A percentile compares a stretch with the other conserved stretches of the same genome.
Evolutionary conservation across 2,113 vertebrate species (phyloP).

Genomic region (Crotophaga sulcirostris): DNA sequence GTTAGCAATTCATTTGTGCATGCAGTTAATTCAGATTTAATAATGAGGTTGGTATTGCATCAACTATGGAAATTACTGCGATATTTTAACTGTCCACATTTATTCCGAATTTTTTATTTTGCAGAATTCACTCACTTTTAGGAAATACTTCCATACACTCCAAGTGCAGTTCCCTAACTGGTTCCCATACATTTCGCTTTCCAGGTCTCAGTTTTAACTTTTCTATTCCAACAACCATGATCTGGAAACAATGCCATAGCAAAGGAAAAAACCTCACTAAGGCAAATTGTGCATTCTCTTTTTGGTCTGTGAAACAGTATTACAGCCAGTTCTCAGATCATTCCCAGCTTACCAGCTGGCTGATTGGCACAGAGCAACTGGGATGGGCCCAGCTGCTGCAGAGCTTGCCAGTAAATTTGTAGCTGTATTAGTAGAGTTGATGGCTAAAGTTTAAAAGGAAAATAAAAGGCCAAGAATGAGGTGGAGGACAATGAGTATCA

Average conservation of each 20-base stretch:
- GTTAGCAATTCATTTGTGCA: not conserved
- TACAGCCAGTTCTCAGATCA: not conserved
- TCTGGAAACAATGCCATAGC: not conserved
- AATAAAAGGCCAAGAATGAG: conserved; percentile 26
- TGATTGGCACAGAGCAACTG: conserved; percentile 21
- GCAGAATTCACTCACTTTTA: not conserved
- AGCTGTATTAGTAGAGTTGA: not conserved
- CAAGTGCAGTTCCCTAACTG: not conserved
- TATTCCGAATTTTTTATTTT: not conserved
- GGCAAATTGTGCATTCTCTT: not conserved
- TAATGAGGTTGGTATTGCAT: not conserved
- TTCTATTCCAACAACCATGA: not conserved
- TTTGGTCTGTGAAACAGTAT: not conserved
- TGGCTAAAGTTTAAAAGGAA: conserved; percentile 17
- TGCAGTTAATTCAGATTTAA: not conserved
- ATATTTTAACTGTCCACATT: not conserved
- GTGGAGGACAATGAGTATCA: not conserved
- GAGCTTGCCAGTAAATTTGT: conserved; percentile 35
- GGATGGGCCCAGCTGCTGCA: conserved; percentile 40
- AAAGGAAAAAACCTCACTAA: not conserved
- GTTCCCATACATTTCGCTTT: not conserved
- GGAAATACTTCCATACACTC: not conserved
- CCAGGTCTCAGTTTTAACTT: not conserved
- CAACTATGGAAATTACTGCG: not conserved
- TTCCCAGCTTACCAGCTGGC: conserved; percentile 48